Conservation (phyloP, 2,888 invertebrate species). For the Dynastes hyllus region DNA sequence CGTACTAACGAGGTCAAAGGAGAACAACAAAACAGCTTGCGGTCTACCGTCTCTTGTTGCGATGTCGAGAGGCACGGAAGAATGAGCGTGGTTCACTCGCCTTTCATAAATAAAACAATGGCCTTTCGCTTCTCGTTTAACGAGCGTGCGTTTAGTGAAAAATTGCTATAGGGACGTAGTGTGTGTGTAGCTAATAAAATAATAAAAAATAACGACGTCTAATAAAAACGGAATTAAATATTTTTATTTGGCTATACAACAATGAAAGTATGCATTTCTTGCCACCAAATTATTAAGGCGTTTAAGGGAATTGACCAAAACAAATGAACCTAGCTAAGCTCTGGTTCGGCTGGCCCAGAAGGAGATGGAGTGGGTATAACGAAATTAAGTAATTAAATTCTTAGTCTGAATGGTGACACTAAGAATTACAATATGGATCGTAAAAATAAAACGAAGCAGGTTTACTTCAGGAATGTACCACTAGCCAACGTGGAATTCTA, state of each 20-base stretch:
- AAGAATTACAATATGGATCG: too few species aligned
- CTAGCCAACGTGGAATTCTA: too few species aligned
- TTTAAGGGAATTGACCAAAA: too few species aligned
- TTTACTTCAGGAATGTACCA: too few species aligned
- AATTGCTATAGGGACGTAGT: not conserved
- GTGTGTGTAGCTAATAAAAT: not conserved
- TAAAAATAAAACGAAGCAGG: too few species aligned
- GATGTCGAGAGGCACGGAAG: not conserved
- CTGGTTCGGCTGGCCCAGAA: too few species aligned
- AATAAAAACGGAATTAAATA: not conserved
- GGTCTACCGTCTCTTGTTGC: constrained; percentile 18
- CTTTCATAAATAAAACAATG: constrained; percentile 8
- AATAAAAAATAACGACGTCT: not conserved
- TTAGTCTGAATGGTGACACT: too few species aligned
- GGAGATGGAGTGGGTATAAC: too few species aligned
- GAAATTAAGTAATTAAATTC: too few species aligned
- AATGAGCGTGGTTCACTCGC: not conserved
- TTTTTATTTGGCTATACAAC: not conserved
- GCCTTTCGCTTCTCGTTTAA: not conserved
- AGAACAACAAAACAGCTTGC: constrained; percentile 34
- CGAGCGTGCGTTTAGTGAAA: not conserved
- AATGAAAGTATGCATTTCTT: too few species aligned
- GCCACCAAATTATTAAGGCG: too few species aligned
- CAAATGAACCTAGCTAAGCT: too few species aligned
- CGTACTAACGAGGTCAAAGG: constrained; percentile 37